Conservation (phyloP, 2,113 vertebrate species). For the Saguinus midas region DNA sequence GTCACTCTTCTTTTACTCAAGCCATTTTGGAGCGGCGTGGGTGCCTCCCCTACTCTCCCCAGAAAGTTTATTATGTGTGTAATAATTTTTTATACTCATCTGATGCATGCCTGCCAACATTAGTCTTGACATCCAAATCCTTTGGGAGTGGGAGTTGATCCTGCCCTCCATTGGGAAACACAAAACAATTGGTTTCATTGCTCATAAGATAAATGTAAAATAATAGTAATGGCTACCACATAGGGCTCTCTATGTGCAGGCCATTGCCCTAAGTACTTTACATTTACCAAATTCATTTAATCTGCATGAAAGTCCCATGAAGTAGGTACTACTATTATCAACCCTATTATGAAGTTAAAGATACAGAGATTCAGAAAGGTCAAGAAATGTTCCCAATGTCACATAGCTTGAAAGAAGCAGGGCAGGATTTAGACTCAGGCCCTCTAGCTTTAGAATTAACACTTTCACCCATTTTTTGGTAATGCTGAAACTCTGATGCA, state of each 20-base stretch:
- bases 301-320: background rate
- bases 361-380: background rate
- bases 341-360: background rate
- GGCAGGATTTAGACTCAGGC: background rate
- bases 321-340: background rate
- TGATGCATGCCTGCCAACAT: background rate
- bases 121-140: background rate
- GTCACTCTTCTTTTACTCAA: background rate
- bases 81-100: background rate
- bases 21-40: background rate
- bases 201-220: conserved; percentile 13
- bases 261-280: background rate
- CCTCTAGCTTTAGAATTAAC: background rate
- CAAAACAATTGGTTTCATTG: background rate
- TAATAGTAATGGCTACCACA: background rate
- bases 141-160: background rate
- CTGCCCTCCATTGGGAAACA: background rate
- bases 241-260: background rate
- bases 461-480: background rate
- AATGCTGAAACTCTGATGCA: background rate
- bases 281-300: background rate
- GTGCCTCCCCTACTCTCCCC: background rate
- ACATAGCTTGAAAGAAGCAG: background rate
- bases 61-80: background rate
- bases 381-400: background rate